Evolutionary conservation across 2,888 invertebrate species (phyloP), one percentile per base, ranked within the genome.

Genomic region (Lycocerus yunnanus): DNA sequence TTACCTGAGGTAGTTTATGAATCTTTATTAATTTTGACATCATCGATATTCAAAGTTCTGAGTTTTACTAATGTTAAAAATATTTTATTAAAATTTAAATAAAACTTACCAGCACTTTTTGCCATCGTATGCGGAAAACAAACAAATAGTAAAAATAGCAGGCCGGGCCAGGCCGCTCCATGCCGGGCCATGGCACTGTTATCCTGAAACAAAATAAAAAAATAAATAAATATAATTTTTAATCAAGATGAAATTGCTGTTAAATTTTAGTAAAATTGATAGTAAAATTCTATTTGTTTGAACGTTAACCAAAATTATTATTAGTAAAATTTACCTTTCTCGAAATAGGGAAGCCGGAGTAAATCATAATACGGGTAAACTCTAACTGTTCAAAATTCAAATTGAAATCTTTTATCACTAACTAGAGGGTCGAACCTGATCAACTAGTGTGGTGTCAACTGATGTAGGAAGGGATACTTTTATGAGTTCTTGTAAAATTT

Each of bases 171-270:
- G 84, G 85, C 83, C 85, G 84, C 86, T 83, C 85, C 86, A 86
- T 86, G 85, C 86, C 86, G 86, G 86, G 86, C 86, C 86, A 87
- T 87, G 85, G 85, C 86, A 86, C 85, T 81, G 83, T 85, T 84
- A 85, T 86, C 86, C 86, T 86, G 84, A 77, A 86, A 87, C 81
- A 81, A 80, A 81, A 70, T 68, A 67, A 71, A 78, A 68, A 24
- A 27, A 59, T 67, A 11, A 67, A 6, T 43, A 43, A 27, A 0
- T 27, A 4, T 18, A 18, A 18, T 4, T 18, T 18, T 4, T 18
- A 4, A 3, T 18, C 18, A 18, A 18, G 2, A 4, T 18, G 18
- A 4, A 18, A 4, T 13, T 27, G 4, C 11, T 1, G 1, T 43
- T 43, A 6, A 43, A n/a, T n/a, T n/a, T n/a, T n/a, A n/a, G n/a